Percentiles rank a stretch among this genome's conserved stretches.
These are phyloP conservation scores for Montipora capricornis DNA, from an alignment of 64 coral and sea anemone genomes.

Conservation along the genomic window DNA sequence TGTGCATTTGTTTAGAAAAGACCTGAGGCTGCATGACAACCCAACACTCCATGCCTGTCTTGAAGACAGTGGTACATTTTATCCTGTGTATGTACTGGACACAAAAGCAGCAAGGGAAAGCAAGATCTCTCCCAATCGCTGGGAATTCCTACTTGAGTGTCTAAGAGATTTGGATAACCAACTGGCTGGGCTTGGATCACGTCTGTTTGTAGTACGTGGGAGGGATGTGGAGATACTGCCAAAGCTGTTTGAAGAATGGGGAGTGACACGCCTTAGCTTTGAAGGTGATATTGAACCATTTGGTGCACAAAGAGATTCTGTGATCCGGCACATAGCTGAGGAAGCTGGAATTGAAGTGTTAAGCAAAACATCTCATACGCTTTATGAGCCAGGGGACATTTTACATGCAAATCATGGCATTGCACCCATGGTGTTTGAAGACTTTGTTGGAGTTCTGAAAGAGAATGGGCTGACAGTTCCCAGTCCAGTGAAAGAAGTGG, in stretches of 20 bases:
- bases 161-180: constrained; percentile 56
- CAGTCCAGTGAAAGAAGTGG: constrained; percentile 32
- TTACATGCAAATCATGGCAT: constrained; percentile 19
- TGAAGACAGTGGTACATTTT: constrained; percentile 42
- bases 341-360: constrained; percentile 68
- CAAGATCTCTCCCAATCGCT: constrained; percentile 80
- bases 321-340: constrained; percentile 50
- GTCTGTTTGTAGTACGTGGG: constrained; percentile 71
- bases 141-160: constrained; percentile 72
- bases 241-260: constrained; percentile 57
- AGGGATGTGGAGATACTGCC: constrained; percentile 63
- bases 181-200: constrained; percentile 55
- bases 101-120: constrained; percentile 24
- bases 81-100: constrained; percentile 75
- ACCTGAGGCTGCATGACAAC: constrained; percentile 87
- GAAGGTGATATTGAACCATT: constrained; percentile 82
- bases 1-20: constrained; percentile 89
- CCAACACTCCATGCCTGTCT: constrained; percentile 60
- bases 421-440: constrained; percentile 30
- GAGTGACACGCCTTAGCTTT: constrained; percentile 57
- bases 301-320: constrained; percentile 56
- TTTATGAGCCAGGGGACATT: constrained; percentile 74
- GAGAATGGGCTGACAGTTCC: neutral
- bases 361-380: constrained; percentile 63
- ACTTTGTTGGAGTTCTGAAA: constrained; percentile 26